Evolutionary conservation across 2,797 vertebrate genomes (phyloP), one percentile per base, ranked within the genome.

Genomic region (Basileuterus tristriatus): DNA sequence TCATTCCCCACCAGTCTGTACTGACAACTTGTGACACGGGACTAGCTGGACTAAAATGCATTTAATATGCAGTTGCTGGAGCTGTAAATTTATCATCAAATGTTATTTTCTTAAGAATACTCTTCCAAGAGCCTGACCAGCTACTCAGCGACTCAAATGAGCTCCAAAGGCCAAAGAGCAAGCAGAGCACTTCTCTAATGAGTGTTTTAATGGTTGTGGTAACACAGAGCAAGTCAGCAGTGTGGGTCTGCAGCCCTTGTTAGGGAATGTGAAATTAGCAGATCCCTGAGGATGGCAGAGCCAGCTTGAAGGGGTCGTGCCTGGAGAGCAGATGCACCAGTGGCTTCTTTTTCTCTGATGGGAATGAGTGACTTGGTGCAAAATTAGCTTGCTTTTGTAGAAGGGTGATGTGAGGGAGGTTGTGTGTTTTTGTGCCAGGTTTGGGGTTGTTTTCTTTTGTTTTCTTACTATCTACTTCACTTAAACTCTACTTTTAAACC

Each of bases 91-190:
- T 79, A 71, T 84, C 70, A 56, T 95, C 77, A 88, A 85, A 82
- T 1, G 1, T 58, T 87, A 53, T 89, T 95, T 94, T 94, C 88
- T 90, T 80, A 79, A 79, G 88, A 82, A 87, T 77, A 74, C 52
- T 71, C 63, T 56, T 82, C 20, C 71, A 87, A 74, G 49, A 94
- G 60, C 80, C 89, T 91, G 85, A 53, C 70, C 49, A 75, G 83
- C 68, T 80, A 63, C 70, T 87, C 63, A 72, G 87, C 1, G 5
- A 30, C 83, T 82, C 64, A 83, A 59, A 71, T 1, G 8, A 90
- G 84, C 74, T 93, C 76, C 34, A 32, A 20, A 86, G 93, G 94
- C 52, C 89, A 85, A 86, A 95, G 85, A 90, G 95, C 94, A 89
- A 79, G 27, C 0, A 0, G 46, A 93, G 56, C 46, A 77, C 64